Evolutionary conservation across 1,140 invertebrate species (phyloP).

Genomic region (Zaprionus camerounensis): DNA sequence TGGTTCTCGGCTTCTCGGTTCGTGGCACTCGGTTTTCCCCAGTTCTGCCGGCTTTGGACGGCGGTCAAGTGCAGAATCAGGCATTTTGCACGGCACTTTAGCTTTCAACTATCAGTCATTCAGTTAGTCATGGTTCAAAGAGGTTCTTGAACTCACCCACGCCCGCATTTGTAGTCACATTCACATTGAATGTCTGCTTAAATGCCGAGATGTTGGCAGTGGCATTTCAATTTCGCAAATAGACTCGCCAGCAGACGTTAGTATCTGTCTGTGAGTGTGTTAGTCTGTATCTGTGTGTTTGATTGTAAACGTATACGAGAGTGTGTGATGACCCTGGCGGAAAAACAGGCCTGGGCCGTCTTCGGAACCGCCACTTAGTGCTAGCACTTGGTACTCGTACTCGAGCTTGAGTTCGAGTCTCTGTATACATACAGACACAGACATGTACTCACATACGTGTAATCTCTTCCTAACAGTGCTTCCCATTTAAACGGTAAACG

Average conservation of each 20-base stretch:
- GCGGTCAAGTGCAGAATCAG: constrained; percentile 77
- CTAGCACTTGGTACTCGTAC: constrained; percentile 15
- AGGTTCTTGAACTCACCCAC: constrained; percentile 74
- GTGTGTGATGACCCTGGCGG: constrained; percentile 20
- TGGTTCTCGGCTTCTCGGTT: background rate
- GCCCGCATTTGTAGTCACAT: constrained; percentile 37
- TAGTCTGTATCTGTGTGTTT: background rate
- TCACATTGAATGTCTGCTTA: constrained; percentile 29
- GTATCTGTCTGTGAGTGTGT: background rate
- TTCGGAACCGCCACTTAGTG: constrained; percentile 21
- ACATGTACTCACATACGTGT: constrained; percentile 9
- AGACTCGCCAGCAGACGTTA: constrained; percentile 33
- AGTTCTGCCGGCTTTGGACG: constrained; percentile 26
- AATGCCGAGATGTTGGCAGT: constrained; percentile 58
- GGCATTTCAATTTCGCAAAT: constrained; percentile 79
- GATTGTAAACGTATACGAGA: too few species aligned
- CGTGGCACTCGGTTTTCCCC: constrained; percentile 1
- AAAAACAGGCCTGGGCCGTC: constrained; percentile 15
- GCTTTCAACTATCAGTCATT: constrained; percentile 73
- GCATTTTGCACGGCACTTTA: constrained; percentile 66
- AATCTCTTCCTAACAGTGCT: constrained; percentile 37
- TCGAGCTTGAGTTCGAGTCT: constrained; percentile 4
- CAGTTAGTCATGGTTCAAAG: constrained; percentile 77
- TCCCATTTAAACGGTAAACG: constrained; percentile 48
- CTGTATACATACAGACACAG: background rate